Base-by-base conservation (phyloP, 1,140 invertebrate genomes). In the Homarus americanus region DNA sequence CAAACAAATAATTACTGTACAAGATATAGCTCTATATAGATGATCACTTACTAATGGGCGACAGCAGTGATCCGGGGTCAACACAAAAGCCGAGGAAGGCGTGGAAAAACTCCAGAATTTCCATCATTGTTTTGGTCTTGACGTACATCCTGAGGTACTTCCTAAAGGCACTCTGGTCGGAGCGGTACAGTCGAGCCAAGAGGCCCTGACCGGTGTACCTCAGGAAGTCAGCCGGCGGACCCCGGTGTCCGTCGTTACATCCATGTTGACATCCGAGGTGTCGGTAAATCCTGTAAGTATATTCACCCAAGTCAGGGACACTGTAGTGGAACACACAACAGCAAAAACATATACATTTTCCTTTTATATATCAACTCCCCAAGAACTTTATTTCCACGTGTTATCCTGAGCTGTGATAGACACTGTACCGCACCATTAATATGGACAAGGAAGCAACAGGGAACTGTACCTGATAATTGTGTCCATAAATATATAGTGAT, bases 71-170 rank as follows among this genome's bases (percentile, higher is more conserved):
- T 91, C 96, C 96, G 40, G 97, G 97, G 94, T 99, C 98, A 76
- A 97, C 96, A 94, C 99, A 99, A 94, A 98, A 99, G 28, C 98
- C 98, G 63, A 99, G 96, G 93, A 99, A 98, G 7, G 98, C 96
- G 94, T 99, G 99, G 73, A 99, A 97, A 93, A 99, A 97, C 93
- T 99, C 98, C 3, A 99, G 94, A 17, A 99, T 96, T 82, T 98
- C 98, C 2, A 96, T 94, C 34, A 99, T 94, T 0, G 97, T 96
- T 44, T 97, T 96, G 5, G 95, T 95, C 76, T 96, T 96, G 0
- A 99, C 96, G 94, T 98, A 97, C 72, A 97, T 95, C 88, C 96
- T 95, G 24, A 99, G 94, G 92, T 97, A 98, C 63, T 93, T 93
- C 66, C 95, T 95, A 49, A 98, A 97, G 78, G 93, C 87, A 20